Percentiles rank a stretch among this genome's conserved stretches.
phyloP scores from a whole-genome alignment of 2,797 vertebrate species.

The Thaleichthys pacificus region DNA sequence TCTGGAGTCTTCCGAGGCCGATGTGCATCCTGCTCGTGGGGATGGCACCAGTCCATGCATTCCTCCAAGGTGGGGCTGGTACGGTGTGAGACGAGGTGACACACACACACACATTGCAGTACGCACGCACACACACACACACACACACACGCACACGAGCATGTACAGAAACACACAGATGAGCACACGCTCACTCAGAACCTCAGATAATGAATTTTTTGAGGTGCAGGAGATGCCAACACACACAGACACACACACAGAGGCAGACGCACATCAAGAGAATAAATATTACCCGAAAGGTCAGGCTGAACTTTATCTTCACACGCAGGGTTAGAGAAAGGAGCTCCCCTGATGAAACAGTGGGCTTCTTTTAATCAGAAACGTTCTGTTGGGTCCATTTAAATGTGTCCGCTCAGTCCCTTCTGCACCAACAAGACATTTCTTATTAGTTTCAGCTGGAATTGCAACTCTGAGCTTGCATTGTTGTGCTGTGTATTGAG shows the following conservation, averaged over 20 bases:
- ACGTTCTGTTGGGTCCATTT: constrained; percentile 43
- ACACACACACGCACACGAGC: constrained; percentile 14
- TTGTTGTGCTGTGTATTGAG: constrained; percentile 23
- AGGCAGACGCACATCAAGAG: constrained; percentile 72
- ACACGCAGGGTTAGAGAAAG: constrained; percentile 65
- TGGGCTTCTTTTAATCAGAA: constrained; percentile 62
- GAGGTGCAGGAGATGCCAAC: not conserved
- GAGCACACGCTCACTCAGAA: not conserved
- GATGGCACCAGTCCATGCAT: constrained; percentile 43
- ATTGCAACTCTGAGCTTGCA: not conserved
- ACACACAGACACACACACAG: constrained; percentile 20
- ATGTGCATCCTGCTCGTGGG: constrained; percentile 21
- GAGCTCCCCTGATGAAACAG: constrained; percentile 67
- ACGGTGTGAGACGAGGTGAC: constrained; percentile 47
- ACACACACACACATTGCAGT: constrained; percentile 38
- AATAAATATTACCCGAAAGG: constrained; percentile 74
- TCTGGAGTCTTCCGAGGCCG: constrained; percentile 20
- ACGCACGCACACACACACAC: constrained; percentile 36
- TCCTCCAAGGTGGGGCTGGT: constrained; percentile 51
- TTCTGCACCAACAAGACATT: constrained; percentile 40
- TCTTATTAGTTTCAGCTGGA: constrained; percentile 33
- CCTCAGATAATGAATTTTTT: too few species aligned
- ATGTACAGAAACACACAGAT: not conserved
- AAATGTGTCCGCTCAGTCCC: constrained; percentile 34
- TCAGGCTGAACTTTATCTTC: constrained; percentile 79